Evolutionary conservation across 2,113 vertebrate genomes (phyloP), one percentile per base, ranked within the genome.

Genomic region (Mobula hypostoma): DNA sequence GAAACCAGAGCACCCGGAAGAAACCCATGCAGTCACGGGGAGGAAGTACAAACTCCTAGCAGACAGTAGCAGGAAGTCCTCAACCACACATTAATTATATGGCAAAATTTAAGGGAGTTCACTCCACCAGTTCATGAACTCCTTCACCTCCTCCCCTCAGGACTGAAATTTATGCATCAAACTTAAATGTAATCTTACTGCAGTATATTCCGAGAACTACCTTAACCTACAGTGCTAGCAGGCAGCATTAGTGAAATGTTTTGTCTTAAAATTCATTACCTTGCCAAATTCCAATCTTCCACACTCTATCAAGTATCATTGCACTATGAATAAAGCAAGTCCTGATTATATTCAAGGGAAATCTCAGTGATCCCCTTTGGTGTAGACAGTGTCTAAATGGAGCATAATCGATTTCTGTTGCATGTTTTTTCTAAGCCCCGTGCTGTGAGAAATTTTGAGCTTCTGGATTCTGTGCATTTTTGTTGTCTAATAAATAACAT

Each of bases 401-500:
- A 85, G 82, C 27, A 3, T 56, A 5, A 68, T 17, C 85, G 3
- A 90, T 32, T 66, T 14, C 58, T 32, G 29, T 32, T 2, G 14
- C 15, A 15, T 32, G 15, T 32, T n/a, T 90, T 90, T 68, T 4
- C 85, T 63, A 17, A 68, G 77, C n/a, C n/a, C 32, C n/a, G 32
- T 29, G 15, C 4, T 88, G 6, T 63, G 56, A 29, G 24, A 85
- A 85, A 14, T 15, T 7, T n/a, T n/a, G 61, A 63, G 61, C 85
- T 66, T 15, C 29, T 36, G 61, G n/a, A 17, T 90, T 66, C 63
- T 29, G 66, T 90, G 85, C 85, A 90, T 66, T 66, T 29, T 93
- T 74, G 40, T 36, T 93, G 12, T 93, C 91, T 48, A 70, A 74
- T 74, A 93, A 93, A 93, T 76, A 68, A 93, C 68, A 74, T 24